Evolutionary conservation across 53 echinoderm and acorn worm species (phyloP).

Genomic region (Zoroaster sp.): DNA sequence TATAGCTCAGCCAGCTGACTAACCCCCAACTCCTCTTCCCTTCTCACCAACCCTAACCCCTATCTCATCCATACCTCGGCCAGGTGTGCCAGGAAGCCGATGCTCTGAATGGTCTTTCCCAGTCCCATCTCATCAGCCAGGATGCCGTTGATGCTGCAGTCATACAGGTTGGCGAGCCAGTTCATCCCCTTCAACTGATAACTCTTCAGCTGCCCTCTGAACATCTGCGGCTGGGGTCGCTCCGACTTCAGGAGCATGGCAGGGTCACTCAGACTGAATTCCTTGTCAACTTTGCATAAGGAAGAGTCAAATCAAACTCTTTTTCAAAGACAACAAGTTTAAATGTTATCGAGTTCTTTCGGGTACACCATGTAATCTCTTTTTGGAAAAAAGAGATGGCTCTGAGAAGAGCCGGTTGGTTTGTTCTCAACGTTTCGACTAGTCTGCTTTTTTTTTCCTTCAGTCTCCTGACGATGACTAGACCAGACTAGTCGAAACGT

Average conservation of each 20-base stretch:
- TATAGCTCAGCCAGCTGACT: too few species aligned
- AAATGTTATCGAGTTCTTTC: too few species aligned
- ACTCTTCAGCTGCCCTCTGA: slow-evolving; percentile 89
- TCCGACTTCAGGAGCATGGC: slow-evolving; percentile 64
- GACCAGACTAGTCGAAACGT: too few species aligned
- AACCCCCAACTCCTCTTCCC: too few species aligned
- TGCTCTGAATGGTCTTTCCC: slow-evolving; percentile 98
- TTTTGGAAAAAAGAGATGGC: too few species aligned
- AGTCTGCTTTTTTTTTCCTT: neutral
- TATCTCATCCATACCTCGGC: slow-evolving; percentile 68
- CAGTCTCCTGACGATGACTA: too few species aligned
- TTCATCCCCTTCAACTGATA: slow-evolving; percentile 97
- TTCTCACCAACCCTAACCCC: too few species aligned
- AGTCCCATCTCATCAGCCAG: slow-evolving; percentile 99
- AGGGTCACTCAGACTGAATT: slow-evolving; percentile 87
- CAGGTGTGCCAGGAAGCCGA: slow-evolving; percentile 90
- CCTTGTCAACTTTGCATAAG: slow-evolving; percentile 52
- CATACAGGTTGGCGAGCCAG: slow-evolving; percentile 97
- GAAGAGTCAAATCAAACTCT: neutral
- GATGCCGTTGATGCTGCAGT: slow-evolving; percentile 99
- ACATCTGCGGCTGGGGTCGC: slow-evolving; percentile 84
- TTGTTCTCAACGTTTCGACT: neutral
- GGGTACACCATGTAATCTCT: too few species aligned
- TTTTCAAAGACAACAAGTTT: neutral
- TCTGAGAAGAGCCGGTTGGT: too few species aligned